These are phyloP conservation scores for Eueremaeus valkanovi DNA, from an alignment of 2,888 invertebrate genomes.

Conservation along the genomic window DNA sequence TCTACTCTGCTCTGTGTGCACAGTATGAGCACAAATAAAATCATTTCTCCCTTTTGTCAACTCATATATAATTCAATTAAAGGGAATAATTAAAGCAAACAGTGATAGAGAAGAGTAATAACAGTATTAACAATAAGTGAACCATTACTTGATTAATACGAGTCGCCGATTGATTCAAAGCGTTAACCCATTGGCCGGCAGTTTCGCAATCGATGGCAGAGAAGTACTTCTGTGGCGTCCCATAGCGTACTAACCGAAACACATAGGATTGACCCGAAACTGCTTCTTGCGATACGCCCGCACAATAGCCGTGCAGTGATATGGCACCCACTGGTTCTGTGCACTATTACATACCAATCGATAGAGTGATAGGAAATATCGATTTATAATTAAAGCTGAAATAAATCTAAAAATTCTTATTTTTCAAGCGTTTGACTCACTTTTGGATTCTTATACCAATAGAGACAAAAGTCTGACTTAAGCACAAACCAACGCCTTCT, in stretches of 20 bases:
- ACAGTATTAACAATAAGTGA: conserved; percentile 15
- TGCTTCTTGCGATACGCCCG: conserved; percentile 60
- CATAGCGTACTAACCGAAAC: conserved; percentile 53
- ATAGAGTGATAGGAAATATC: no score
- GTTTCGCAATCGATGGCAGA: conserved; percentile 73
- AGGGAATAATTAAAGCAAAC: conserved; percentile 31
- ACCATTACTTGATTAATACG: conserved; percentile 63
- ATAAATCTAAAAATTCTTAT: not conserved
- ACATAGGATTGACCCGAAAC: conserved; percentile 50
- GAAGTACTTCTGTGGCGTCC: conserved; percentile 68
- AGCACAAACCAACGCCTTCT: conserved; percentile 84
- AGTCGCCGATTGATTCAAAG: conserved; percentile 71
- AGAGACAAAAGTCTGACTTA: conserved; percentile 85
- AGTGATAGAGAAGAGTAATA: not conserved
- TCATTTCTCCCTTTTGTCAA: no score
- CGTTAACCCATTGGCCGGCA: conserved; percentile 66
- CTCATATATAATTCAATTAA: not conserved
- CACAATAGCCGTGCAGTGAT: conserved; percentile 75
- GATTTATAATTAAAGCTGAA: not conserved
- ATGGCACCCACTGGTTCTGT: conserved; percentile 76
- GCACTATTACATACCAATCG: conserved; percentile 48
- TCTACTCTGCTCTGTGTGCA: no score
- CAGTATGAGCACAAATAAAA: no score
- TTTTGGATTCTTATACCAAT: conserved; percentile 87
- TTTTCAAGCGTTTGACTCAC: conserved; percentile 57